Conservation (phyloP, 2,888 invertebrate genomes). For the Drosophila antonietae region DNA sequence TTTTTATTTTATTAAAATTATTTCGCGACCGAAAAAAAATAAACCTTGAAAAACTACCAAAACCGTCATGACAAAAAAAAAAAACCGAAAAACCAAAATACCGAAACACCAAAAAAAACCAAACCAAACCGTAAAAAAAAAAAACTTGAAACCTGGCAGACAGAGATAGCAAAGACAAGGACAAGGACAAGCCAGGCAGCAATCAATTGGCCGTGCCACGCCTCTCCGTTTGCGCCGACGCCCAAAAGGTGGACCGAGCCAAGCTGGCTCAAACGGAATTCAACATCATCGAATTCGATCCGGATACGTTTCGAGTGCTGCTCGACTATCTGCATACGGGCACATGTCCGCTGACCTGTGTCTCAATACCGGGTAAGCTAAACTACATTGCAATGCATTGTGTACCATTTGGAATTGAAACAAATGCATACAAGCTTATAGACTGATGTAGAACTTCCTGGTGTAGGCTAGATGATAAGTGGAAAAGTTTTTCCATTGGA, state of each 20-base stretch:
- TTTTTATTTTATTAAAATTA: constrained; percentile 18
- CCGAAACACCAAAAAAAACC: constrained; percentile 19
- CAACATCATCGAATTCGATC: constrained; percentile 97
- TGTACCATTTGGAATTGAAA: neutral
- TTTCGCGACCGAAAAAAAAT: constrained; percentile 33
- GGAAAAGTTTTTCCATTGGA: no score
- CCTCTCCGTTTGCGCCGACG: constrained; percentile 96
- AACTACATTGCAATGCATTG: no score
- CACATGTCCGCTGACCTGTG: constrained; percentile 95
- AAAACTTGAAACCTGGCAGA: constrained; percentile 85
- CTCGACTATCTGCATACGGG: constrained; percentile 97
- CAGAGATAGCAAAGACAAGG: constrained; percentile 92
- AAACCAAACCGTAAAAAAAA: constrained; percentile 12
- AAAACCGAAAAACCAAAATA: constrained; percentile 26
- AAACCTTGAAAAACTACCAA: constrained; percentile 25
- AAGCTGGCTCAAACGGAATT: constrained; percentile 97
- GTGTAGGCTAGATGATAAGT: neutral
- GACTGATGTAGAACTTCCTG: no score
- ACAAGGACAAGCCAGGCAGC: constrained; percentile 90
- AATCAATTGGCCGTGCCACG: constrained; percentile 93
- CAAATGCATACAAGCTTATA: neutral
- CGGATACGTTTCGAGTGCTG: constrained; percentile 95
- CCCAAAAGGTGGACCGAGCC: constrained; percentile 96
- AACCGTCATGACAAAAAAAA: constrained; percentile 2
- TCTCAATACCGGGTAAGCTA: constrained; percentile 92